Evolutionary conservation across 2,888 invertebrate genomes (phyloP).

Genomic region (Plebejus anna): DNA sequence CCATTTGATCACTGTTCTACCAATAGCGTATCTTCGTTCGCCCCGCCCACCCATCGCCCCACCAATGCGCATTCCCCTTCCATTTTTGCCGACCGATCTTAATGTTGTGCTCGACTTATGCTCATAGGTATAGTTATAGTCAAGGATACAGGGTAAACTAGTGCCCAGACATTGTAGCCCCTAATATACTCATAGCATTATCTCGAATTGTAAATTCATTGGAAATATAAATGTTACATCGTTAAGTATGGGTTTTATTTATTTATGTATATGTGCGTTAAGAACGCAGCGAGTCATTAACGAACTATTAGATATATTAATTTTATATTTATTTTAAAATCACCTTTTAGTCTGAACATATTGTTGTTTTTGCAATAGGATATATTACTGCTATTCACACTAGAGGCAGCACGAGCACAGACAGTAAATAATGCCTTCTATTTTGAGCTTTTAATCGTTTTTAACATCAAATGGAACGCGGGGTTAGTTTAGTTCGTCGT

Average conservation of each 20-base stretch:
- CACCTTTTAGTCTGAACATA: too few relatives aligned
- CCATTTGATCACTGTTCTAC: not conserved
- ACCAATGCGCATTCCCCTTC: not conserved
- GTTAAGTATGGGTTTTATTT: constrained; percentile 75
- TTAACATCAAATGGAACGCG: too few relatives aligned
- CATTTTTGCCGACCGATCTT: not conserved
- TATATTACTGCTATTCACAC: too few relatives aligned
- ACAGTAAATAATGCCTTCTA: too few relatives aligned
- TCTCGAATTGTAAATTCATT: constrained; percentile 69
- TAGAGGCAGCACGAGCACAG: too few relatives aligned
- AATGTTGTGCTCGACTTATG: constrained; percentile 2
- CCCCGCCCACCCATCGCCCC: too few relatives aligned
- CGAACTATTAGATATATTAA: too few relatives aligned
- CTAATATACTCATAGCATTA: constrained; percentile 47
- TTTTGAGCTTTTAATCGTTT: too few relatives aligned
- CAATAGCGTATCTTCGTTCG: too few relatives aligned
- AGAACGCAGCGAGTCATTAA: not conserved
- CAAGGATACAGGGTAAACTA: constrained; percentile 39
- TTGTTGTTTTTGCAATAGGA: too few relatives aligned
- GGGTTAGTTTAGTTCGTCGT: too few relatives aligned
- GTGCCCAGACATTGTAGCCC: constrained; percentile 39
- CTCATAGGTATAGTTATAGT: constrained; percentile 37
- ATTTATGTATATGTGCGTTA: constrained; percentile 41
- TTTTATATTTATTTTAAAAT: too few relatives aligned
- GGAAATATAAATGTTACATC: constrained; percentile 74